Percentiles rank a stretch among this genome's conserved stretches.
Evolutionary conservation across 2,888 invertebrate genomes (phyloP).

Genomic region (Pimpla rufipes): DNA sequence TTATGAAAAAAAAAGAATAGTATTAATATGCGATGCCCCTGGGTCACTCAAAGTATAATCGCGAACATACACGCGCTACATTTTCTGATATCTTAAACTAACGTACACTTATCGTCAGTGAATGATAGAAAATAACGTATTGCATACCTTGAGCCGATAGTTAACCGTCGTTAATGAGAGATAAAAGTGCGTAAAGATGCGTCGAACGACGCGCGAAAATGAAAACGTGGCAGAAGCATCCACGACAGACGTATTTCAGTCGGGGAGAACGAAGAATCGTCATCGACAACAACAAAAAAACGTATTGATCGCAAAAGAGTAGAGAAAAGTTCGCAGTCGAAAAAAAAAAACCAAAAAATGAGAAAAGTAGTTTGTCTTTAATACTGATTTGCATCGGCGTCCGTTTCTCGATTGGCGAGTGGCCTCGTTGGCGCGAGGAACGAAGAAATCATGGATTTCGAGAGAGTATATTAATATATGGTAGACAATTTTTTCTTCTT

Average conservation of each 20-base stretch:
- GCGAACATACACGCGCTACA: conserved; percentile 26
- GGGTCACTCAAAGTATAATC: conserved; percentile 31
- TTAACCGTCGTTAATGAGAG: conserved; percentile 22
- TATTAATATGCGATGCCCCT: conserved; percentile 8
- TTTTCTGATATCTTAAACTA: conserved; percentile 22
- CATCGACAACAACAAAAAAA: neutral
- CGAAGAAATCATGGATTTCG: conserved; percentile 34
- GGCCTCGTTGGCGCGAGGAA: conserved; percentile 11
- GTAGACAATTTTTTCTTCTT: conserved; percentile 10
- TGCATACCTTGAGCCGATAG: conserved; percentile 57
- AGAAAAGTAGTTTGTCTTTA: conserved; percentile 46
- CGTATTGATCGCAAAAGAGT: neutral
- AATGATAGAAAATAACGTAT: conserved; percentile 52
- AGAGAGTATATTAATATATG: neutral
- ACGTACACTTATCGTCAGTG: conserved; percentile 33
- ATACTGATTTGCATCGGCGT: conserved; percentile 64
- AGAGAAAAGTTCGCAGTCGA: conserved; percentile 13
- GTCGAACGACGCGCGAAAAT: conserved; percentile 26
- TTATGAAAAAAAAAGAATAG: neutral
- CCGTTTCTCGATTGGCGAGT: conserved; percentile 18
- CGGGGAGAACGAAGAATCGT: neutral
- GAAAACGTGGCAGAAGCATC: conserved; percentile 64
- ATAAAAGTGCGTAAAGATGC: conserved; percentile 19
- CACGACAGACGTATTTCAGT: conserved; percentile 34
- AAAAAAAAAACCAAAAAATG: neutral